Evolutionary conservation across 1,140 invertebrate species (phyloP).

Genomic region (Papilio helenus): DNA sequence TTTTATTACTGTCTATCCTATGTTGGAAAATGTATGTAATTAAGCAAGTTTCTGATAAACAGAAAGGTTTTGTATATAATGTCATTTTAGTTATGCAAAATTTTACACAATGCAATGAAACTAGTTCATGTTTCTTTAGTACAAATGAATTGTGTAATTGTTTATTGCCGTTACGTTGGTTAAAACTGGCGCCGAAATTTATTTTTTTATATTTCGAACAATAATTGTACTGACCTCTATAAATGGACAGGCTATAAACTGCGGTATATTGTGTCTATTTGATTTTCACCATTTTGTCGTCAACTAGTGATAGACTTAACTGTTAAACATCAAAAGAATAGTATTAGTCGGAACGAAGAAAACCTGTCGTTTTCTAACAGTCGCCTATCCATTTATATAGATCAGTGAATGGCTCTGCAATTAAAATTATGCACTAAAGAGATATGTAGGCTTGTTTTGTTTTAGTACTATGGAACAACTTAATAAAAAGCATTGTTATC

Average conservation of each 20-base stretch:
- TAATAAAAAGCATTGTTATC: neutral
- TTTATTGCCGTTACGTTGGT: conserved; percentile 31
- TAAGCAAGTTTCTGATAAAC: neutral
- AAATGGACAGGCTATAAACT: neutral
- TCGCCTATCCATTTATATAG: no score
- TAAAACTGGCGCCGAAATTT: conserved; percentile 12
- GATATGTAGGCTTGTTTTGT: neutral
- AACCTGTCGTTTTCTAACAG: no score
- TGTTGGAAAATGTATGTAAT: neutral
- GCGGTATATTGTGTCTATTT: neutral
- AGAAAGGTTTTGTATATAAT: neutral
- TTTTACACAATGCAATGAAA: conserved; percentile 10
- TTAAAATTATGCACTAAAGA: no score
- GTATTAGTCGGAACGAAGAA: no score
- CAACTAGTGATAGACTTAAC: no score
- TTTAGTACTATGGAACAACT: neutral
- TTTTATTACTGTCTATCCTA: neutral
- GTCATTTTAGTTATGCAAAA: conserved; percentile 27
- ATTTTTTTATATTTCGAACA: neutral
- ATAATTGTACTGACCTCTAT: neutral
- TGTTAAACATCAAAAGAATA: no score
- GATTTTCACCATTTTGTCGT: no score
- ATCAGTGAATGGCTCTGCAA: no score
- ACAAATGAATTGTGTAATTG: conserved; percentile 11
- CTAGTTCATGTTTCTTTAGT: conserved; percentile 12